Percentiles rank a stretch among this genome's conserved stretches.
Evolutionary conservation across 2,113 vertebrate genomes (phyloP).

Genomic region (Elgaria multicarinata): DNA sequence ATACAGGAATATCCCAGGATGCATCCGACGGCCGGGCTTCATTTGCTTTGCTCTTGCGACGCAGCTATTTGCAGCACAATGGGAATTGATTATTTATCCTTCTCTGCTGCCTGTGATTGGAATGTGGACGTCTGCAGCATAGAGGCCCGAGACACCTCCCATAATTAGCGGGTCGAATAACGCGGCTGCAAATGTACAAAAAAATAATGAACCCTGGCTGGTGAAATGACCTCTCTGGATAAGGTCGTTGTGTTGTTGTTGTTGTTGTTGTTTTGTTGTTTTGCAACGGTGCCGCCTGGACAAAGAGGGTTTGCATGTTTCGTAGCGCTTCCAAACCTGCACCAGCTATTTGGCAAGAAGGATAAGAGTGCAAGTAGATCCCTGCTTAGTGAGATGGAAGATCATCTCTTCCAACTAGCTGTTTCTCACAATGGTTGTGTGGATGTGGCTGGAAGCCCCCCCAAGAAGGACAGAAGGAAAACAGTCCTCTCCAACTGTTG

Average conservation of each 20-base stretch:
- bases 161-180: background rate
- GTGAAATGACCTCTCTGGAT: background rate
- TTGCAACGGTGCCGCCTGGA: too few species aligned
- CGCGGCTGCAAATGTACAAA: background rate
- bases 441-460: too few species aligned
- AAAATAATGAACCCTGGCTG: background rate
- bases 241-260: too few species aligned
- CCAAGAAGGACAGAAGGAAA: too few species aligned
- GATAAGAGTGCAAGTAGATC: too few species aligned
- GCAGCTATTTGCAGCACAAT: slow-evolving; percentile 64
- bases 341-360: background rate
- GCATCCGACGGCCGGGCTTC: slow-evolving; percentile 69
- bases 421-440: too few species aligned
- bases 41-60: slow-evolving; percentile 61
- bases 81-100: slow-evolving; percentile 35
- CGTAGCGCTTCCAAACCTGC: background rate
- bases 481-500: too few species aligned
- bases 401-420: too few species aligned
- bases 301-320: background rate
- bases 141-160: fast-evolving
- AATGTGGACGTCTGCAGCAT: background rate
- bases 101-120: background rate
- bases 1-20: slow-evolving; percentile 82
- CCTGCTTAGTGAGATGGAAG: too few species aligned
- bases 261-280: too few species aligned